Evolutionary conservation across 2,797 vertebrate species (phyloP).

Genomic region (Pantherophis vulpinus): DNA sequence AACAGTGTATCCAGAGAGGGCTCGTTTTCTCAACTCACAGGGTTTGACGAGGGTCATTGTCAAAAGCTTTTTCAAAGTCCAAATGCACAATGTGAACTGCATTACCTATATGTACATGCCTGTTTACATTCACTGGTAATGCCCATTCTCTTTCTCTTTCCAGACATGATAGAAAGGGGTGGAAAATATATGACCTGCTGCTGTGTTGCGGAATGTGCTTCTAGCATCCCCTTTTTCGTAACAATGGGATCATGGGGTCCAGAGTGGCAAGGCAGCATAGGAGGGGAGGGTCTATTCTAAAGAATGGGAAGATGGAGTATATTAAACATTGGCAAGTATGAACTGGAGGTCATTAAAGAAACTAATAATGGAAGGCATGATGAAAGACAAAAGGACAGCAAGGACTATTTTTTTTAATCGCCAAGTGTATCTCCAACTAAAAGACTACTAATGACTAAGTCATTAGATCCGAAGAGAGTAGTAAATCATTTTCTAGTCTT

Average conservation of each 20-base stretch:
- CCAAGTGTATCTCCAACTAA: neutral
- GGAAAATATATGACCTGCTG: neutral
- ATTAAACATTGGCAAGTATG: neutral
- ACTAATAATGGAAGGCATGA: neutral
- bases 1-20: neutral
- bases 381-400: neutral
- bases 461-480: neutral
- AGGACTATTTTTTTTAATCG: neutral
- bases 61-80: neutral
- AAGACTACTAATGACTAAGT: neutral
- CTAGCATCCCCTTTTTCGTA: neutral
- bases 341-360: neutral
- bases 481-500: neutral
- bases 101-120: neutral
- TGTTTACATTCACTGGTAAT: neutral
- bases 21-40: neutral
- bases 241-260: neutral
- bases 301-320: neutral
- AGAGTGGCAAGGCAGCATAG: neutral
- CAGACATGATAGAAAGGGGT: neutral
- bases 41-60: neutral
- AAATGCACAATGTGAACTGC: neutral
- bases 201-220: neutral
- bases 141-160: neutral
- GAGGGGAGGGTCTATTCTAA: neutral